Percentiles rank a stretch among this genome's conserved stretches.
These are phyloP conservation scores for Hecatera dysodea DNA, from an alignment of 2,888 invertebrate species.

Conservation along the genomic window DNA sequence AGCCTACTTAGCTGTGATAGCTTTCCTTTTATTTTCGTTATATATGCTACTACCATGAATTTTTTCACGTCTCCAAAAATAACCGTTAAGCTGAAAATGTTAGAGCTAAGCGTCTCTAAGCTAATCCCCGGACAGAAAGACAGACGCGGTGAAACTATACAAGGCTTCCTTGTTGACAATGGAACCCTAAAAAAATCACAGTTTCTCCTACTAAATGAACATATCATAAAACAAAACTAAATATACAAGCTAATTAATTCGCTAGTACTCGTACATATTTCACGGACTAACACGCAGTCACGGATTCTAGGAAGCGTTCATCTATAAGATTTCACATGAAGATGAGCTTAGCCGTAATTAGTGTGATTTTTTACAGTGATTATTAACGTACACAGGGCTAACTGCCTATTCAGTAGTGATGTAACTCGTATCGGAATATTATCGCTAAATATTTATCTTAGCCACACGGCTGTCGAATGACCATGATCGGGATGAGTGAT, in stretches of 20 bases:
- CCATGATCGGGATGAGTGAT: constrained; percentile 54
- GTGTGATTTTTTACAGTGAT: constrained; percentile 11
- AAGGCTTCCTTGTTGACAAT: no score
- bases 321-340: constrained; percentile 27
- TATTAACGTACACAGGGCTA: constrained; percentile 25
- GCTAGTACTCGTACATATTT: constrained; percentile 9
- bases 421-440: constrained; percentile 44
- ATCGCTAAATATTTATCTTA: constrained; percentile 58
- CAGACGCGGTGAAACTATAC: no score
- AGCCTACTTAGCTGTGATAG: no score
- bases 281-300: background rate
- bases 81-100: no score
- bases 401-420: constrained; percentile 45
- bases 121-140: no score
- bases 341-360: constrained; percentile 17
- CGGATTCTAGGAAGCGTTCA: constrained; percentile 7
- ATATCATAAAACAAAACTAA: background rate
- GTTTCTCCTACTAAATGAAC: background rate
- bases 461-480: constrained; percentile 48
- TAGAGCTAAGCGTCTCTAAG: no score
- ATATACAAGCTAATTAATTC: background rate
- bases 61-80: no score
- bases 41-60: no score
- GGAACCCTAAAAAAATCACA: no score
- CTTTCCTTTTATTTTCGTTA: no score